These are phyloP conservation scores for Tyrophagus putrescentiae DNA, from an alignment of 1,140 invertebrate species.

Conservation along the genomic window DNA sequence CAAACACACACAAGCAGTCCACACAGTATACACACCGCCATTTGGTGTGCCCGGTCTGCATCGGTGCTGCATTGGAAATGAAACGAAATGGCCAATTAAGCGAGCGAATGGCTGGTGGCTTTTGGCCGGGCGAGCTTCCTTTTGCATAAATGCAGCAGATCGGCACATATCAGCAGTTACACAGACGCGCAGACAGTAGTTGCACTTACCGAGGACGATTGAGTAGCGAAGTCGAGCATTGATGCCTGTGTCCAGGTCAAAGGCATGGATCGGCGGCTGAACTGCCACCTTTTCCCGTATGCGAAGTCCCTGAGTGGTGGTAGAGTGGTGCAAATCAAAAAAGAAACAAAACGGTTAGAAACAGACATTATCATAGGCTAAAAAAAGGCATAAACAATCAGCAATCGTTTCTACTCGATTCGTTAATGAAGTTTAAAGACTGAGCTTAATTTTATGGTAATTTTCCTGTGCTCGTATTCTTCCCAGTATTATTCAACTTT, in stretches of 20 bases:
- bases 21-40: no score
- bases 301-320: slow-evolving; percentile 40
- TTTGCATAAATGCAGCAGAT: neutral
- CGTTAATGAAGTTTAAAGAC: neutral
- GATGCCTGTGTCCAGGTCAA: slow-evolving; percentile 32
- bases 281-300: slow-evolving; percentile 52
- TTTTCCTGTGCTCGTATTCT: no score
- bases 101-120: neutral
- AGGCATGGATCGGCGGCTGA: slow-evolving; percentile 51
- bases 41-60: no score
- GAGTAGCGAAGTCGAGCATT: slow-evolving; percentile 30
- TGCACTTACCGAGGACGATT: slow-evolving; percentile 30
- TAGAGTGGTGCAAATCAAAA: neutral
- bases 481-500: no score
- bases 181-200: no score
- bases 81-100: slow-evolving; percentile 5
- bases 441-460: no score
- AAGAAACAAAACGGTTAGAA: neutral
- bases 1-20: no score
- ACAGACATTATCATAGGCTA: no score
- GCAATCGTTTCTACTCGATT: neutral
- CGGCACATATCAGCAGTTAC: neutral
- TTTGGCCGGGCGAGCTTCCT: no score
- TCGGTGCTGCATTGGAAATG: no score
- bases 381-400: no score